These are phyloP conservation scores for Mechanitis mazaeus DNA, from an alignment of 2,888 invertebrate genomes.

Conservation along the genomic window DNA sequence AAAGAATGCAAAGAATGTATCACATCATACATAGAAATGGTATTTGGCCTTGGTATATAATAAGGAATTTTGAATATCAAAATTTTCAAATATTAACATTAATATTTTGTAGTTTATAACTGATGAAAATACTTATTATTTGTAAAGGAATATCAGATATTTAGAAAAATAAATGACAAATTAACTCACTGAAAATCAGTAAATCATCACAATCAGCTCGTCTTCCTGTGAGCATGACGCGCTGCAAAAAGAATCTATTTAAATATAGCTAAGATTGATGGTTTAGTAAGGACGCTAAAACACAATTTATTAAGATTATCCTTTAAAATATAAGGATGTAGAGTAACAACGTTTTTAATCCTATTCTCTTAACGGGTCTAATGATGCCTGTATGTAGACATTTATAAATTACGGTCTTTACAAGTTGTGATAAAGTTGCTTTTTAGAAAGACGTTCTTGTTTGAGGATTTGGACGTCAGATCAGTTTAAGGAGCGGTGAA, in stretches of 20 bases:
- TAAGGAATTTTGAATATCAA: too few relatives aligned
- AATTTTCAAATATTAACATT: too few relatives aligned
- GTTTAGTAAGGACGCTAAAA: background rate
- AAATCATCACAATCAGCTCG: too few relatives aligned
- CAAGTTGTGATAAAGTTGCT: conserved; percentile 3
- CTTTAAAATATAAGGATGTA: background rate
- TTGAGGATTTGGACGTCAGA: background rate
- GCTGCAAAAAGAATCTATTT: background rate
- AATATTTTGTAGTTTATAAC: too few relatives aligned
- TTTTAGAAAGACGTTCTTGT: conserved; percentile 1
- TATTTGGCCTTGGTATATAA: too few relatives aligned
- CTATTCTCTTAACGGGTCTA: background rate
- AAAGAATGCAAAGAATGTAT: too few relatives aligned
- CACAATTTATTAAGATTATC: background rate
- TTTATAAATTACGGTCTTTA: conserved; percentile 2
- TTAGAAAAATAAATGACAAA: too few relatives aligned
- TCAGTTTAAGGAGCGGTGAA: conserved; percentile 5
- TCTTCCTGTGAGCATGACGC: background rate
- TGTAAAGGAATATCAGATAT: too few relatives aligned
- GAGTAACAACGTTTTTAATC: background rate
- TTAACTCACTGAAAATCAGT: too few relatives aligned
- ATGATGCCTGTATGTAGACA: background rate
- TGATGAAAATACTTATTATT: too few relatives aligned
- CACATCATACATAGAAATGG: too few relatives aligned
- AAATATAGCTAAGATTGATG: background rate